phyloP scores from a whole-genome alignment of 2,797 vertebrate genomes.

The Oreortyx pictus region DNA sequence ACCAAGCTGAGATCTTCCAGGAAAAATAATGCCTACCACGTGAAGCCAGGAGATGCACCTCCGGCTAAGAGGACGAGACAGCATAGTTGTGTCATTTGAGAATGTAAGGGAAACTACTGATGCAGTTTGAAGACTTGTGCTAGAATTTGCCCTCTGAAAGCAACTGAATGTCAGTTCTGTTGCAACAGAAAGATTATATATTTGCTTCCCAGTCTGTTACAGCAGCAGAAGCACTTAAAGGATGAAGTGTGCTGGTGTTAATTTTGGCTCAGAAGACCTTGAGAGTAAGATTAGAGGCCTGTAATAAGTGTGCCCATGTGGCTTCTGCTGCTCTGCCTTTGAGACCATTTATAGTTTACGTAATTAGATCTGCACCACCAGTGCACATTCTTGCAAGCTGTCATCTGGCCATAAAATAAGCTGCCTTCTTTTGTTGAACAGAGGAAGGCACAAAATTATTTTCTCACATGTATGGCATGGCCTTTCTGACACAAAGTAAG shows the following conservation, averaged over 20 bases:
- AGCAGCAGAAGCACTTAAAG: neutral
- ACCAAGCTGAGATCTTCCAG: neutral
- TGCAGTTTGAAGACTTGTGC: neutral
- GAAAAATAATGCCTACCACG: neutral
- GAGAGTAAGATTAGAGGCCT: neutral
- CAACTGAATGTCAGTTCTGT: neutral
- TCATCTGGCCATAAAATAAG: neutral
- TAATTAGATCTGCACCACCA: neutral
- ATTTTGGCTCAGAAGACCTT: neutral
- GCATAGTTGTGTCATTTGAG: neutral
- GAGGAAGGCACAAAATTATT: neutral
- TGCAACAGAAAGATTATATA: neutral
- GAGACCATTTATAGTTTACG: neutral
- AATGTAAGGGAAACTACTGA: neutral
- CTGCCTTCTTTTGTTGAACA: neutral
- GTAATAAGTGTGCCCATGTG: accelerated
- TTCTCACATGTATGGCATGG: neutral
- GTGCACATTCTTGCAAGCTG: neutral
- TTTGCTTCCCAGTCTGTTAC: neutral
- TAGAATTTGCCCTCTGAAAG: slow-evolving; percentile 1
- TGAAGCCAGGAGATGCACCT: neutral
- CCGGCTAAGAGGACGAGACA: neutral
- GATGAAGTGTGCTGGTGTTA: neutral
- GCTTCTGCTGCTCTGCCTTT: neutral
- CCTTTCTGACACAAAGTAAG: neutral